Evolutionary conservation across 2,888 invertebrate species (phyloP).

Genomic region (Endomychus coccineus): DNA sequence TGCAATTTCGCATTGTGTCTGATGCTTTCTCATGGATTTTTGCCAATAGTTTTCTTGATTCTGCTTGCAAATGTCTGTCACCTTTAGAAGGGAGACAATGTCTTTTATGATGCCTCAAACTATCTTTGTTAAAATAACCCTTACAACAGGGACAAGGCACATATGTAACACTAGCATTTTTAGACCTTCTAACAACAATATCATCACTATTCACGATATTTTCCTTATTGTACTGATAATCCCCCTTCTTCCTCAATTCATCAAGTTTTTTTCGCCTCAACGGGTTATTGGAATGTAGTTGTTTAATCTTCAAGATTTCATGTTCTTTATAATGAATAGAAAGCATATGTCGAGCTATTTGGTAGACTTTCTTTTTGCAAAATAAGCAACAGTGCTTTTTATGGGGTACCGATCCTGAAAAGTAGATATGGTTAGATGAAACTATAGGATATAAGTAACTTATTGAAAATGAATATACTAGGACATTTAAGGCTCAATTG

Average conservation of each 20-base stretch:
- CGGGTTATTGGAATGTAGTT: no score
- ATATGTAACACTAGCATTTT: not conserved
- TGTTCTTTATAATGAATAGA: not conserved
- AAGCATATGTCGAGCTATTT: not conserved
- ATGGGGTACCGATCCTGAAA: no score
- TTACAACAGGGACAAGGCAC: not conserved
- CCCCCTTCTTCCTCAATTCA: not conserved
- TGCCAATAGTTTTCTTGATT: not conserved
- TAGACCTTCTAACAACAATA: not conserved
- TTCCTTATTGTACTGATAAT: not conserved
- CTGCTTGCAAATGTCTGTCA: not conserved
- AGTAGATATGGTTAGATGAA: no score
- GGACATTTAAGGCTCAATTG: no score
- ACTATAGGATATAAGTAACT: no score
- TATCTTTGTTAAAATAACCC: not conserved
- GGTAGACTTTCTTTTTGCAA: not conserved
- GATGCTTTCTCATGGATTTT: not conserved
- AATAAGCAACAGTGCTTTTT: not conserved
- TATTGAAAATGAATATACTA: no score
- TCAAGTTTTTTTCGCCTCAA: not conserved
- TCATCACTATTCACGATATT: no score
- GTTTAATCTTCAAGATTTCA: not conserved
- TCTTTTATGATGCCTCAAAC: not conserved
- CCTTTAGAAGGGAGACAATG: not conserved
- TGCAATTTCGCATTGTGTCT: not conserved